Evolutionary conservation across 2,113 vertebrate species (phyloP).

Genomic region (Chrysochloris asiatica): DNA sequence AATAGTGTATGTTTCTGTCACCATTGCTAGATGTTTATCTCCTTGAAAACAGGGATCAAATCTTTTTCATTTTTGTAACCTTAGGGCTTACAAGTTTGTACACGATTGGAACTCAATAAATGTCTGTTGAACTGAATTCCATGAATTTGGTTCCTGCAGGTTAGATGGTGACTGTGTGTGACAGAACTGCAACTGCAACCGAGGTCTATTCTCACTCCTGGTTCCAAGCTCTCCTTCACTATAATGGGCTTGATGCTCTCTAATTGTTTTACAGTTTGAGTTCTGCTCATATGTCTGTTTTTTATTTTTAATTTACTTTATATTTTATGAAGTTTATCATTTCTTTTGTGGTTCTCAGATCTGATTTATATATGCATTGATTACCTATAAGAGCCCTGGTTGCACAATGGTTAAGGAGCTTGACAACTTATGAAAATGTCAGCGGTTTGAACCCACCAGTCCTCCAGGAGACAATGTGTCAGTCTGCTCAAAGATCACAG

Average conservation of each 20-base stretch:
- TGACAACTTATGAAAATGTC: neutral
- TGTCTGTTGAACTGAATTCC: conserved; percentile 54
- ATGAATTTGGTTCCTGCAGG: conserved; percentile 20
- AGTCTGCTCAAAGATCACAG: neutral
- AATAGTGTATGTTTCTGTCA: conserved; percentile 58
- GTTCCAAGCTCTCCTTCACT: neutral
- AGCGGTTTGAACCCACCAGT: neutral
- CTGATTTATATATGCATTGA: conserved; percentile 85
- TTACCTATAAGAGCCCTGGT: no score
- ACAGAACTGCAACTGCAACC: neutral
- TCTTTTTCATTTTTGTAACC: conserved; percentile 71
- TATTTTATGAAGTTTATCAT: conserved; percentile 80
- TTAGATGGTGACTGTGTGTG: neutral
- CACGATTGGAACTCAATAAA: conserved; percentile 38
- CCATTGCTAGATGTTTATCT: conserved; percentile 68
- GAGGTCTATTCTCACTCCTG: neutral
- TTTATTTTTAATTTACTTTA: conserved; percentile 81
- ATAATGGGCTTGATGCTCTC: neutral
- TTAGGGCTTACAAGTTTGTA: conserved; percentile 33
- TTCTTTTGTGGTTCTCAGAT: conserved; percentile 87
- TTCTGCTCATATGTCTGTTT: conserved; percentile 17
- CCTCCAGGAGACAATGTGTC: no score
- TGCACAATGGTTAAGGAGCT: neutral
- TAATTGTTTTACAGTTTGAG: conserved; percentile 18
- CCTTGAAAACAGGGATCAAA: conserved; percentile 68